Conservation (phyloP, 1,140 invertebrate species). For the Drosophila nebulosa region DNA sequence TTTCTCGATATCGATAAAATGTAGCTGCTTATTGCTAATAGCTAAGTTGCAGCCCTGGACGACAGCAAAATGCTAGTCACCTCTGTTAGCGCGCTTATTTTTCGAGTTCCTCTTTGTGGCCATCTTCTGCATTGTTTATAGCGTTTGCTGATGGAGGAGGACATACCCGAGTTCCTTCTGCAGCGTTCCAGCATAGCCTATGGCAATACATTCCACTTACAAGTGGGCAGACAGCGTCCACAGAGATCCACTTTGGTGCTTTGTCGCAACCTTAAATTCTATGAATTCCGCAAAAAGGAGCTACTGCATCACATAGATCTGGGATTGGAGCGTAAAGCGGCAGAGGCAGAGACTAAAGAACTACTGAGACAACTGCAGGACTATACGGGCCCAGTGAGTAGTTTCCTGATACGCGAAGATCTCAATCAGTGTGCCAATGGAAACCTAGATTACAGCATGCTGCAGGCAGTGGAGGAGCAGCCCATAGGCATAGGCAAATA, state of each 20-base stretch:
- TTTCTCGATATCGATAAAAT: too few relatives aligned
- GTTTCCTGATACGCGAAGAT: slow-evolving; percentile 39
- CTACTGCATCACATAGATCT: slow-evolving; percentile 53
- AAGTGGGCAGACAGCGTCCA: not conserved
- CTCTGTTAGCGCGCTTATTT: slow-evolving; percentile 2
- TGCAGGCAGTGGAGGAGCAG: slow-evolving; percentile 32
- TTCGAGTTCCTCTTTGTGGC: not conserved
- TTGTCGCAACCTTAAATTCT: slow-evolving; percentile 35
- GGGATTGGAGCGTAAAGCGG: not conserved
- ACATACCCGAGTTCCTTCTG: slow-evolving; percentile 50
- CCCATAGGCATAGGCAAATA: slow-evolving; percentile 50
- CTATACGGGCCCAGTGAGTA: slow-evolving; percentile 45
- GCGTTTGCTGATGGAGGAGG: slow-evolving; percentile 22
- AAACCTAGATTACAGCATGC: slow-evolving; percentile 34
- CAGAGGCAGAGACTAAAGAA: not conserved
- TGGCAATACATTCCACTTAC: slow-evolving; percentile 32
- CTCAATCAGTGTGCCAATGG: not conserved
- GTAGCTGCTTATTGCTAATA: too few relatives aligned
- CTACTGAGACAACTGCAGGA: slow-evolving; percentile 4
- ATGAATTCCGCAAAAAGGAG: slow-evolving; percentile 52
- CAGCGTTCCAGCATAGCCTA: slow-evolving; percentile 45
- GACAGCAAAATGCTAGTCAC: not conserved
- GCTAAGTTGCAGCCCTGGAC: not conserved
- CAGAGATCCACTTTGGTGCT: slow-evolving; percentile 40
- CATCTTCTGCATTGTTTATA: slow-evolving; percentile 11